Conservation (phyloP, 2,797 vertebrate genomes). For the Nothura maculosa region DNA sequence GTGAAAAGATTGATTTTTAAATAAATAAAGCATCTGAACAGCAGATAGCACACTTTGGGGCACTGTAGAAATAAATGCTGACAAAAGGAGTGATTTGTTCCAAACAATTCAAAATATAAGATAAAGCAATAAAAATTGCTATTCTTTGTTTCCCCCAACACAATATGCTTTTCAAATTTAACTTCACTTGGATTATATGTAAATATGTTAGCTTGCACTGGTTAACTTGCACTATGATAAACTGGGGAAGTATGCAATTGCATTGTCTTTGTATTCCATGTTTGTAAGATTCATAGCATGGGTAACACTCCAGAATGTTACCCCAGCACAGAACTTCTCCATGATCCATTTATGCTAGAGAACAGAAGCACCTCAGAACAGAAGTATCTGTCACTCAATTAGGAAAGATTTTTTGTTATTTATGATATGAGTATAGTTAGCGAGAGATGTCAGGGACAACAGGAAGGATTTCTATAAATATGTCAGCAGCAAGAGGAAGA, state of each 20-base stretch:
- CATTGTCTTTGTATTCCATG: neutral
- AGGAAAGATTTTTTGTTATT: neutral
- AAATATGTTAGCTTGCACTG: neutral
- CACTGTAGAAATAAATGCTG: neutral
- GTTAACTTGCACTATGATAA: neutral
- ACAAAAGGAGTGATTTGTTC: neutral
- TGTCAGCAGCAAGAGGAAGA: too few species aligned
- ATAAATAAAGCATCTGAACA: neutral
- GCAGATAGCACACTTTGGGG: neutral
- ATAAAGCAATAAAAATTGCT: neutral
- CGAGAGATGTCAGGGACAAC: too few species aligned
- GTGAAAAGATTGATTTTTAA: constrained; percentile 26
- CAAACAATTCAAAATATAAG: neutral
- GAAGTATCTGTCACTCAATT: neutral
- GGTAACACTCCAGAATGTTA: neutral
- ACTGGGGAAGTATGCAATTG: neutral
- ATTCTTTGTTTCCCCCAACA: neutral
- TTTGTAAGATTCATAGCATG: too few species aligned
- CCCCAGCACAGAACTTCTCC: neutral
- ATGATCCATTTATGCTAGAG: neutral
- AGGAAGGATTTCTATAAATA: too few species aligned
- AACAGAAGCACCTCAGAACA: neutral
- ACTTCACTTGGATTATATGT: neutral
- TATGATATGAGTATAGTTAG: neutral
- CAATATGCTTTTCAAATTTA: neutral